A percentile compares a stretch with the other conserved stretches of the same genome.
phyloP scores from a whole-genome alignment of 2,797 vertebrate genomes.

The Pseudotriccus pelzelni region DNA sequence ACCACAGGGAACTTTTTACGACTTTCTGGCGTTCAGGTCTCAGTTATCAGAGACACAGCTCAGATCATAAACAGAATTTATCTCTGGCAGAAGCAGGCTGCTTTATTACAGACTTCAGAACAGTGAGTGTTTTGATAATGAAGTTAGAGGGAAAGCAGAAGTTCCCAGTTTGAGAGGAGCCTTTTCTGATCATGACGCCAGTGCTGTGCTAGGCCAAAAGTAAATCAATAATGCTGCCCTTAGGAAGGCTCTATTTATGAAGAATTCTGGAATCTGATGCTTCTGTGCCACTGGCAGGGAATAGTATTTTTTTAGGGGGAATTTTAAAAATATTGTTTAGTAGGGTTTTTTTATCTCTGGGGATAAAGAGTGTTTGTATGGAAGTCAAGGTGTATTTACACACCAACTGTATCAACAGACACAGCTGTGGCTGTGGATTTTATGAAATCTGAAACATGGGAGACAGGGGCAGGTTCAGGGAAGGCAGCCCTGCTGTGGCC shows the following conservation, averaged over 20 bases:
- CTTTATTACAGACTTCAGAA: slow-evolving; percentile 17
- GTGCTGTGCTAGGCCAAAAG: not conserved
- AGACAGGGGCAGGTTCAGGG: not conserved
- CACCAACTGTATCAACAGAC: not conserved
- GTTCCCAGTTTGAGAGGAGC: not conserved
- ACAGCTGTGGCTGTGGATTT: not conserved
- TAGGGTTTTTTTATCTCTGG: not conserved
- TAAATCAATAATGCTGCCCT: not conserved
- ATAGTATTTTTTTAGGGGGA: not conserved
- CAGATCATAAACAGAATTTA: not conserved
- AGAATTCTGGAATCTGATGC: not conserved
- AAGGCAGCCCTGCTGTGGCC: not conserved
- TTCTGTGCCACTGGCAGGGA: not conserved
- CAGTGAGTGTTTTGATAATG: not conserved
- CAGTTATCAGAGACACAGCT: slow-evolving; percentile 20
- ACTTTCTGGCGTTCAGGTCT: not conserved
- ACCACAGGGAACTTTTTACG: not conserved
- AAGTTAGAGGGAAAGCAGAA: slow-evolving; percentile 29
- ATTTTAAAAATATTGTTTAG: no score
- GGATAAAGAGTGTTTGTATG: not conserved
- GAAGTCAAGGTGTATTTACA: not conserved
- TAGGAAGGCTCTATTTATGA: not conserved
- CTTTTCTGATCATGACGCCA: not conserved
- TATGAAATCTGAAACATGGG: not conserved
- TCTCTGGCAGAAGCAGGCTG: slow-evolving; percentile 1